phyloP scores from a whole-genome alignment of 1,140 invertebrate genomes.

The Sogatella furcifera region DNA sequence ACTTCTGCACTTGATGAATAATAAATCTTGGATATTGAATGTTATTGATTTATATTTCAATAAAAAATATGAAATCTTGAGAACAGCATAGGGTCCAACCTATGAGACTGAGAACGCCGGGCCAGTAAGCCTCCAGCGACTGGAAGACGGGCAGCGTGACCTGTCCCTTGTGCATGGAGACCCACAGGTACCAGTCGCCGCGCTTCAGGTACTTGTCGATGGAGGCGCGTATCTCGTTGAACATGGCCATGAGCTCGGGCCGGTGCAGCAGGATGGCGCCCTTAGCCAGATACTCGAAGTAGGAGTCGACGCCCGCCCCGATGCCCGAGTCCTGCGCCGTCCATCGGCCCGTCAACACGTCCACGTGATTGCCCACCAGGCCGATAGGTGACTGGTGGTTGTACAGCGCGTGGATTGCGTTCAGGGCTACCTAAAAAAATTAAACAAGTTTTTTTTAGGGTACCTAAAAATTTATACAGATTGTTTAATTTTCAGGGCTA shows the following conservation, averaged over 20 bases:
- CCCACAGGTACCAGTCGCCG: conserved; percentile 96
- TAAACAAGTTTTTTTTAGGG: too few relatives aligned
- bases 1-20: too few relatives aligned
- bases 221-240: conserved; percentile 65
- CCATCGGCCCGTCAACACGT: conserved; percentile 91
- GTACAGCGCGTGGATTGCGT: conserved; percentile 83
- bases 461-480: too few relatives aligned
- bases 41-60: too few relatives aligned
- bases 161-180: conserved; percentile 88
- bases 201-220: conserved; percentile 77
- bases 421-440: conserved; percentile 66
- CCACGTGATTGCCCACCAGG: conserved; percentile 93
- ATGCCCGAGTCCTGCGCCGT: conserved; percentile 90
- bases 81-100: too few relatives aligned
- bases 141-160: conserved; percentile 95
- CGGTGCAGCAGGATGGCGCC: conserved; percentile 53
- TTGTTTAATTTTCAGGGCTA: conserved; percentile 88
- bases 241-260: conserved; percentile 86
- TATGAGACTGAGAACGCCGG: conserved; percentile 83
- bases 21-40: too few relatives aligned
- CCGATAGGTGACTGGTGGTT: conserved; percentile 78
- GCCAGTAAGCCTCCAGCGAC: conserved; percentile 97
- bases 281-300: conserved; percentile 98
- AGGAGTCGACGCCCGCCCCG: conserved; percentile 94
- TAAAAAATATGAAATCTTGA: too few relatives aligned